Conservation (phyloP, 2,888 invertebrate genomes). For the Onchidella celtica region DNA sequence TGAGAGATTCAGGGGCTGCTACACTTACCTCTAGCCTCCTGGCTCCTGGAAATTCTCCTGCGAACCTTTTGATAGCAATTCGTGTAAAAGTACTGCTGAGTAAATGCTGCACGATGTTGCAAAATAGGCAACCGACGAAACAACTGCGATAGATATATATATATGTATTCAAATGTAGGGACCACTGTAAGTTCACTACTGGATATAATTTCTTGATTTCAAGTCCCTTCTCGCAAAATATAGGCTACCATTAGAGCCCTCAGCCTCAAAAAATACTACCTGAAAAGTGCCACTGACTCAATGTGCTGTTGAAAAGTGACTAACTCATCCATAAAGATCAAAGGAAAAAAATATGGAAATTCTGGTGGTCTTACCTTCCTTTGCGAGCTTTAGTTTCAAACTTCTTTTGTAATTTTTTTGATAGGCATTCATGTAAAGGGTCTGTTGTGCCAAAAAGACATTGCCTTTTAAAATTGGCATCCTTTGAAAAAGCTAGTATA, state of each 20-base stretch:
- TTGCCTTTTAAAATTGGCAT: conserved; percentile 31
- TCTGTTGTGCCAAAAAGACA: conserved; percentile 25
- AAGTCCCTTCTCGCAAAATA: too few relatives aligned
- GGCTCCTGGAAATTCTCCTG: conserved; percentile 33
- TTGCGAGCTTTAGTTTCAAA: conserved; percentile 10
- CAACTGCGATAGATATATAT: conserved; percentile 37
- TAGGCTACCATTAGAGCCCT: too few relatives aligned
- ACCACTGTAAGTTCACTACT: too few relatives aligned
- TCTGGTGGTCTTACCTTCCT: conserved; percentile 12
- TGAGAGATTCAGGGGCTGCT: too few relatives aligned
- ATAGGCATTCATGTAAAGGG: conserved; percentile 31
- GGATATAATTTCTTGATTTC: too few relatives aligned
- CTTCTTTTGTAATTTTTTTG: conserved; percentile 38
- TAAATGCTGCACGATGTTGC: conserved; percentile 20
- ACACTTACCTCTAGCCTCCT: conserved; percentile 34
- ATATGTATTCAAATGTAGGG: too few relatives aligned
- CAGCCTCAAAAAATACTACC: too few relatives aligned
- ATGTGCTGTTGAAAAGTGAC: too few relatives aligned
- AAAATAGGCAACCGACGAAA: conserved; percentile 35
- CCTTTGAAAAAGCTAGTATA: conserved; percentile 31
- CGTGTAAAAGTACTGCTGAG: conserved; percentile 32
- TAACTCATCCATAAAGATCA: too few relatives aligned
- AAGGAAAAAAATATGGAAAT: too few relatives aligned
- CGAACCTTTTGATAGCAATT: conserved; percentile 43
- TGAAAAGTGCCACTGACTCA: too few relatives aligned